These are phyloP conservation scores for Hippoglossus hippoglossus DNA, from an alignment of 2,797 vertebrate species.

Conservation along the genomic window DNA sequence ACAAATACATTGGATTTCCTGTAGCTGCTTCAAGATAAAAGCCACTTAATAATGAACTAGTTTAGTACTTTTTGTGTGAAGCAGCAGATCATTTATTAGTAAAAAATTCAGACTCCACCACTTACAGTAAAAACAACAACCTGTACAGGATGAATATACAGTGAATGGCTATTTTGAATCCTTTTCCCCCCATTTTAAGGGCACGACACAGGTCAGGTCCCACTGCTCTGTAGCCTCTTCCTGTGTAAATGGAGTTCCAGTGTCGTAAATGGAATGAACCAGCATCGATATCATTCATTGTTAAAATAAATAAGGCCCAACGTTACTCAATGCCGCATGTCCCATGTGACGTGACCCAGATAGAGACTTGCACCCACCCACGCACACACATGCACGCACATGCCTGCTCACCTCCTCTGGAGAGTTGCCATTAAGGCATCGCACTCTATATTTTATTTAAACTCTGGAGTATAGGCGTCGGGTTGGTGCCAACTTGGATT, in stretches of 20 bases:
- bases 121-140: too few species aligned
- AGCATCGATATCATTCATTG: constrained; percentile 54
- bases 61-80: too few species aligned
- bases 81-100: too few species aligned
- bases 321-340: constrained; percentile 53
- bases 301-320: constrained; percentile 42
- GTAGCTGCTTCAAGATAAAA: too few species aligned
- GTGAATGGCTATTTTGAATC: too few species aligned
- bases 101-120: too few species aligned
- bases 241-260: constrained; percentile 33
- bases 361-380: constrained; percentile 47
- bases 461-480: constrained; percentile 39
- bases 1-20: too few species aligned
- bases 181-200: too few species aligned
- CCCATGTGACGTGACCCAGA: constrained; percentile 64
- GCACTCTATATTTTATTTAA: constrained; percentile 75
- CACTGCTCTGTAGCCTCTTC: too few species aligned
- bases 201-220: too few species aligned
- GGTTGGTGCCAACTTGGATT: constrained; percentile 52
- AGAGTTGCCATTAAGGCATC: constrained; percentile 64
- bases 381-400: constrained; percentile 7
- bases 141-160: too few species aligned
- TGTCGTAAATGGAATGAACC: constrained; percentile 22
- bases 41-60: too few species aligned
- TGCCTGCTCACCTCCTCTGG: constrained; percentile 36